Evolutionary conservation across 1,140 invertebrate genomes (phyloP), one percentile per base, ranked within the genome.

Genomic region (Ceratina australensis): DNA sequence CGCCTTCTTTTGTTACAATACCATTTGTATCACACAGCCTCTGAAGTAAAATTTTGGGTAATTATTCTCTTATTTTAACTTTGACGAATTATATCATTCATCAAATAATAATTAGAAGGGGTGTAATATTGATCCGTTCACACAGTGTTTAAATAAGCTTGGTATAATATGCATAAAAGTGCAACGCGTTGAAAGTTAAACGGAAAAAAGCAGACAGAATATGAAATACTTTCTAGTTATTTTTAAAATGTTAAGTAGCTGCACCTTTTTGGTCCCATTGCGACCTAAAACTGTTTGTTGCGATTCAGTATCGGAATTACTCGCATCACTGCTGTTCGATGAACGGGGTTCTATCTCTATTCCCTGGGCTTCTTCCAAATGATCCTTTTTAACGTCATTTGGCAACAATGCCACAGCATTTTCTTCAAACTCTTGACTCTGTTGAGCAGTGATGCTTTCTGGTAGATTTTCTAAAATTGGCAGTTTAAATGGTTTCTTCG

Each of bases 221-320:
- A 18, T 28, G 61, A 3, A 10, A 13, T 33, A 64, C 1, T 26
- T 22, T 72, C 54, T 67, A 2, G 5, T 42, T 42, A 57, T 61
- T 15, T 18, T 69, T 52, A 12, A 81, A 5, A 33, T 5, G 56
- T 20, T 52, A 66, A n/a, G 13, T 1, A 71, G 65, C 26, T 63
- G 66, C 83, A 90, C 88, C 77, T 89, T 90, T 75, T 85, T 89
- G 56, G 81, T 87, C 65, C 81, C 86, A 50, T 59, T 83, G 72
- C 82, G 87, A 66, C 73, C 77, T 78, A 85, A 80, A 60, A 81
- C 79, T 24, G 84, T 77, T 57, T 89, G 87, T 52, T 91, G 90
- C 18, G 88, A 89, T 79, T 92, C 91, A 52, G 90, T 90, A 79
- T 92, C 91, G 5, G 91, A 92, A 86, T 91, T 92, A 72, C 90